Evolutionary conservation across 2,888 invertebrate genomes (phyloP), one percentile per base, ranked within the genome.

Genomic region (Ichneumoninae sp.): DNA sequence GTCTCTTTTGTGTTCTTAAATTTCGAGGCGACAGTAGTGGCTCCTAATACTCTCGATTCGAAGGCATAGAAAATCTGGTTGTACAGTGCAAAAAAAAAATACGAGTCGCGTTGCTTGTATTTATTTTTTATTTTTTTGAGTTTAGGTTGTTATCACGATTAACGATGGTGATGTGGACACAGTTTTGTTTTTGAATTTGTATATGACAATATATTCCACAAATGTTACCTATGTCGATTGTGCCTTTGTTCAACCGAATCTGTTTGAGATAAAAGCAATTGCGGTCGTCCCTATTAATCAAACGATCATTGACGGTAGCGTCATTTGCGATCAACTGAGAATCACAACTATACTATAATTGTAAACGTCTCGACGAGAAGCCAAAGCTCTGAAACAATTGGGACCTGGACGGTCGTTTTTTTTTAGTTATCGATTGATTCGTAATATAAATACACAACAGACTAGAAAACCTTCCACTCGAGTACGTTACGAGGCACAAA

Each of bases 211-310:
- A 88, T 88, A 90, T 88, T 88, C 86, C 88, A 89, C 88, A 86
- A 89, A 87, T 85, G 90, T 91, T 90, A 90, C 86, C 90, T 89
- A 90, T 88, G 91, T 91, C 89, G 88, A 89, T 88, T 89, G 90
- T 90, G 90, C 91, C 92, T 91, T 92, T 89, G 88, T 90, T 90
- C 89, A 88, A 90, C 88, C 90, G 87, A 89, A 88, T 83, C 84
- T 87, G 90, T 88, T 88, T 82, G 86, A 83, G 82, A 86, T 83
- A 86, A 68, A 22, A 8, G 60, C n/a, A 60, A n/a, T 40, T 26
- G 44, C 79, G 47, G 71, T 82, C 60, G 47, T 77, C 78, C 75
- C 82, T 74, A 84, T 60, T 36, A 82, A 82, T 84, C 78, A 79
- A 82, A 84, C 62, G 78, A 62, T 62, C 16, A 33, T 10, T 66